Evolutionary conservation across 1,140 invertebrate species (phyloP), one percentile per base, ranked within the genome.

Genomic region (Potamilus streckersoni): DNA sequence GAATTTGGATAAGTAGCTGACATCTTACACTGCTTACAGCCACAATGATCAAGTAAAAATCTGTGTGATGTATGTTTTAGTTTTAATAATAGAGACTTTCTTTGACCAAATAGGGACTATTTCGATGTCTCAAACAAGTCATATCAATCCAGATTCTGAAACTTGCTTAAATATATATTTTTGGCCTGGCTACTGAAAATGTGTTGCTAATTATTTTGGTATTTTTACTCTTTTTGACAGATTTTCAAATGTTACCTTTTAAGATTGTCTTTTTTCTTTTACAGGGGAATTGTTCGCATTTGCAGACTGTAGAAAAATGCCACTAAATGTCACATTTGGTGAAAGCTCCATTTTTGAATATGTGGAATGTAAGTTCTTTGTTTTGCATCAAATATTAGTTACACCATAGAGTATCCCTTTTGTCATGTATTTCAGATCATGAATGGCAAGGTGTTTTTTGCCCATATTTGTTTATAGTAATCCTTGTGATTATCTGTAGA

Each of bases 281-380:
- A 66, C 65, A 80, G 86, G 82, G 31, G 73, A 70, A 31, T 62
- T 73, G 19, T 19, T 70, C 4, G 72, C 74, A 17, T 87, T 89
- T 66, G 78, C 80, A 57, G 87, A 89, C 78, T 89, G 87, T 72
- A 80, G 83, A 16, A 82, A 80, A 66, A 81, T 89, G 74, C 79
- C 77, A 13, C 68, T 89, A 0, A 85, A 84, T 68, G 74, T 89
- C 1, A 83, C 81, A 5, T 83, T 87, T 56, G 80, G 75, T 58
- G 86, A 89, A 66, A 38, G 61, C 1, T 73, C 83, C 16, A 80
- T 86, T 20, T 87, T 89, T 73, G 63, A 80, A 61, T 71, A 82
- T 61, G 65, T 82, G 57, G 69, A 80, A 71, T 82, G 84, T 86
- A 82, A 73, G 56, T 49, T 69, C 13, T 56, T 0, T 17, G 20